Percentiles rank a stretch among this genome's conserved stretches.
phyloP scores from a whole-genome alignment of 2,797 vertebrate species.

The Liasis olivaceus region DNA sequence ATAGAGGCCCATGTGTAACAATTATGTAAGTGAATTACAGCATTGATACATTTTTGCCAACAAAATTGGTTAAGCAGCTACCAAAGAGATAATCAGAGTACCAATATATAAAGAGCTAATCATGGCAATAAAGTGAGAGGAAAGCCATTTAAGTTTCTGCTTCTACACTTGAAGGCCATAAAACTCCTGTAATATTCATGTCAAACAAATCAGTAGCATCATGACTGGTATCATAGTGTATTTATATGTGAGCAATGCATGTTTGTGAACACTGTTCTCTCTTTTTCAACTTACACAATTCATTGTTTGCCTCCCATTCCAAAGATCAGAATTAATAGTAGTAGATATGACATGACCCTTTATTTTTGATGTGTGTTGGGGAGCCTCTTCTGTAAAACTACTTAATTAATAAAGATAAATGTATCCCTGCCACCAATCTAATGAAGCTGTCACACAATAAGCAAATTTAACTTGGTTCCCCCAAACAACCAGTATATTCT shows the following conservation, averaged over 20 bases:
- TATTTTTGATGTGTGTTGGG: neutral
- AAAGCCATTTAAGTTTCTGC: neutral
- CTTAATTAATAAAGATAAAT: conserved; percentile 13
- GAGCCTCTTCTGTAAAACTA: neutral
- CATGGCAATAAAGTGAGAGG: neutral
- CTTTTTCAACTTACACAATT: neutral
- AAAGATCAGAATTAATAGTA: neutral
- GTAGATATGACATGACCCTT: neutral
- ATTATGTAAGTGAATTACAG: neutral
- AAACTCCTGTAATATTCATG: conserved; percentile 19
- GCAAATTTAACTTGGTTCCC: neutral
- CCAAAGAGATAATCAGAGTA: neutral
- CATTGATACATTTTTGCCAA: neutral
- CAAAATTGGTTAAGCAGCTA: neutral
- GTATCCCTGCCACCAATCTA: neutral
- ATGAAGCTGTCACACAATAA: neutral
- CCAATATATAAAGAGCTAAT: neutral
- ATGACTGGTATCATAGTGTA: neutral
- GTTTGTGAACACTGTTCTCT: conserved; percentile 14
- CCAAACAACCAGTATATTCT: neutral
- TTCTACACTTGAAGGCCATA: neutral
- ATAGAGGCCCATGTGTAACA: neutral
- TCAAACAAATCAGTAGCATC: conserved; percentile 4
- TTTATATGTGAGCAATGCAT: conserved; percentile 17
- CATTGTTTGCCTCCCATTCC: neutral